phyloP scores from a whole-genome alignment of 2,888 invertebrate genomes.

The Lycocerus yunnanus region DNA sequence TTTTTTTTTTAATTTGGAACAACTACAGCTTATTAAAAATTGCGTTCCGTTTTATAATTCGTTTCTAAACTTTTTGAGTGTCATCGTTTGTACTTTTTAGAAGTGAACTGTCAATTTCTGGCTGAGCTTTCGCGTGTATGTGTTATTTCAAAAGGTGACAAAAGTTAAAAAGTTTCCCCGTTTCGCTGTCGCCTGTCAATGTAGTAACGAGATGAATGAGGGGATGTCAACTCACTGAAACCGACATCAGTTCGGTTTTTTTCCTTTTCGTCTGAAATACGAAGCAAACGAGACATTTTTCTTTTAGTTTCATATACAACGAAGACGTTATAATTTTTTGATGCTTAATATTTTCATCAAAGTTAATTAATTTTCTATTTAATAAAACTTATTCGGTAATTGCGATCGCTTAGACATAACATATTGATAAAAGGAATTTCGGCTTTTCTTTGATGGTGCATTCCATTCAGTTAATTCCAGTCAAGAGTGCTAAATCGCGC shows the following conservation, averaged over 20 bases:
- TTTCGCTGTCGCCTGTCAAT: slow-evolving; percentile 26
- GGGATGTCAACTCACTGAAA: slow-evolving; percentile 26
- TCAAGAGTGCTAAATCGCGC: not conserved
- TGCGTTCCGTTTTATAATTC: not conserved
- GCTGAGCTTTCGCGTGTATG: slow-evolving; percentile 23
- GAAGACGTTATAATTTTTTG: not conserved
- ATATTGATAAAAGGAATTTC: not conserved
- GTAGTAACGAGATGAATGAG: slow-evolving; percentile 28
- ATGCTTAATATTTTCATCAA: not conserved
- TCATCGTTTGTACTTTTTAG: slow-evolving; percentile 12
- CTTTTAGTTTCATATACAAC: not conserved
- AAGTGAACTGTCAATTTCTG: slow-evolving; percentile 26
- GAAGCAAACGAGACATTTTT: slow-evolving; percentile 1
- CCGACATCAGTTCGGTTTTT: slow-evolving; percentile 27
- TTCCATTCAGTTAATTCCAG: not conserved
- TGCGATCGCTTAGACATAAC: not conserved
- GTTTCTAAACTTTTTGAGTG: not conserved
- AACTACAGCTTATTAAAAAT: not conserved
- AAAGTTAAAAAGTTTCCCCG: slow-evolving; percentile 30
- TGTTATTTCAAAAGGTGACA: slow-evolving; percentile 30
- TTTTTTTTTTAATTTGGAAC: not conserved
- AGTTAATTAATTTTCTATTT: not conserved
- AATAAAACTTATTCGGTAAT: not conserved
- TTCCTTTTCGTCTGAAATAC: slow-evolving; percentile 10
- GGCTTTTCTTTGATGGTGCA: too few species aligned